Conservation (phyloP, 2,888 invertebrate species). For the Oscheius onirici region DNA sequence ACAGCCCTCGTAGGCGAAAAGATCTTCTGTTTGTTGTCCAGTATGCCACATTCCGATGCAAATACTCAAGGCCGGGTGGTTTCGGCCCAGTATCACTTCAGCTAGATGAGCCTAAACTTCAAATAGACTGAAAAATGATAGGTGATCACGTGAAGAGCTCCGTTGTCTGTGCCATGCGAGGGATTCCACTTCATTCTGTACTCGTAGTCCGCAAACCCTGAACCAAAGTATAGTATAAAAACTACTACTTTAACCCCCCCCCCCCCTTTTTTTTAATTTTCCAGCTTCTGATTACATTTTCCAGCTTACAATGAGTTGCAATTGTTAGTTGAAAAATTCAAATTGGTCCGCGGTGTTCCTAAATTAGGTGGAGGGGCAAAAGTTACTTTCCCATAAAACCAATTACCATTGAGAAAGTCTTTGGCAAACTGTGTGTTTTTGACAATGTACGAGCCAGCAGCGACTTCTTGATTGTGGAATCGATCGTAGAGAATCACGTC, state of each 20-base stretch:
- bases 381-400: background rate
- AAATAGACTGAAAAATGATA: too few relatives aligned
- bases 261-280: too few relatives aligned
- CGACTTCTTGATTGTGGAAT: slow-evolving; percentile 43
- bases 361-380: too few relatives aligned
- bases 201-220: slow-evolving; percentile 48
- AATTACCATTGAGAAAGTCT: slow-evolving; percentile 38
- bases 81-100: slow-evolving; percentile 36
- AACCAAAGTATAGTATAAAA: too few relatives aligned
- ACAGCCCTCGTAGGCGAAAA: slow-evolving; percentile 62
- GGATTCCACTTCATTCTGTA: slow-evolving; percentile 34
- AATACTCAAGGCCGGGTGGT: slow-evolving; percentile 7
- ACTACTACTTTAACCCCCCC: too few relatives aligned
- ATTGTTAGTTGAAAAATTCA: too few relatives aligned
- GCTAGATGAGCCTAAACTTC: slow-evolving; percentile 46
- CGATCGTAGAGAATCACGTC: slow-evolving; percentile 46
- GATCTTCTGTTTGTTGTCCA: slow-evolving; percentile 43
- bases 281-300: too few relatives aligned
- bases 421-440: slow-evolving; percentile 36
- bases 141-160: slow-evolving; percentile 42
- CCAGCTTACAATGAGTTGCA: too few relatives aligned
- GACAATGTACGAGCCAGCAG: slow-evolving; percentile 44
- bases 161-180: slow-evolving; percentile 53
- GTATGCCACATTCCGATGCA: slow-evolving; percentile 44
- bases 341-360: too few relatives aligned